Evolutionary conservation across 35 echinoderm and acorn worm species (phyloP), one percentile per base, ranked within the genome.

Genomic region (Eucidaris tribuloides): DNA sequence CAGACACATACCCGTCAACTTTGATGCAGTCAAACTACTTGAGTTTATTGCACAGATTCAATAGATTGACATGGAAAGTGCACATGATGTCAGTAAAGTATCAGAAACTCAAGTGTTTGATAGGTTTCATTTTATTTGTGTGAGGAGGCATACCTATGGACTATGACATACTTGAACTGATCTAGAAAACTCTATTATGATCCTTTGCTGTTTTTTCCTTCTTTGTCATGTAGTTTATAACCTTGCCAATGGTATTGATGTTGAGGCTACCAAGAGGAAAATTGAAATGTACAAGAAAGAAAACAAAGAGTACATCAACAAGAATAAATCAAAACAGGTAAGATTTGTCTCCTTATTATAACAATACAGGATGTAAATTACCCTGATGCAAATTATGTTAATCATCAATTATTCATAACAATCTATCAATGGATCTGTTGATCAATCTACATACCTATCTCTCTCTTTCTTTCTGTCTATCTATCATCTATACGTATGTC

Each of bases 301-400:
- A 4, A 93, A 99, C 60, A 93, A 81, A 58, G 96, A 93, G 42
- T n/a, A n/a, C n/a, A n/a, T n/a, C n/a, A n/a, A n/a, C n/a, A n/a
- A n/a, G n/a, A n/a, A n/a, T n/a, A n/a, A n/a, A n/a, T n/a, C n/a
- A n/a, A n/a, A n/a, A n/a, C n/a, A n/a, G n/a, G n/a, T n/a, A n/a
- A n/a, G n/a, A n/a, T n/a, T n/a, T n/a, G n/a, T n/a, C n/a, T n/a
- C n/a, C n/a, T n/a, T n/a, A n/a, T n/a, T n/a, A n/a, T n/a, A n/a
- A n/a, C n/a, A n/a, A n/a, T n/a, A n/a, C n/a, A n/a, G n/a, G n/a
- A n/a, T n/a, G n/a, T n/a, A n/a, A n/a, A n/a, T n/a, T n/a, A n/a
- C n/a, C n/a, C n/a, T n/a, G n/a, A n/a, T n/a, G n/a, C n/a, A n/a
- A n/a, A n/a, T n/a, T n/a, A n/a, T n/a, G n/a, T n/a, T n/a, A n/a